These are phyloP conservation scores for Plebejus argus DNA, from an alignment of 2,888 invertebrate species.

Conservation along the genomic window DNA sequence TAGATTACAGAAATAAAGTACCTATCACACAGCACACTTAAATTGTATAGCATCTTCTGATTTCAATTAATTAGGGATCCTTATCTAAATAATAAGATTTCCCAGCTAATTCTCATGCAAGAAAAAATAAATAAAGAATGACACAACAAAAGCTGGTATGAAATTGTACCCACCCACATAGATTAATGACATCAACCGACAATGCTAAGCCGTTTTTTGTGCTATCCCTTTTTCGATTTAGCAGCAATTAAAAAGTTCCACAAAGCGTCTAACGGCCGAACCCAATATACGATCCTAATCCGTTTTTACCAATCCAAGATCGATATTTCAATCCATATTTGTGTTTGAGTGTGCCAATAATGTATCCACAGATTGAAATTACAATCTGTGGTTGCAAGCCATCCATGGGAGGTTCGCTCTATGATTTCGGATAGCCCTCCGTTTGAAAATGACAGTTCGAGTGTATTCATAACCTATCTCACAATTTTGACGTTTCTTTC, in stretches of 20 bases:
- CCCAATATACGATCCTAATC: too few species aligned
- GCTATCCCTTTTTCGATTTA: conserved; percentile 72
- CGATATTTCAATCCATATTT: too few species aligned
- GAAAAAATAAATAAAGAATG: conserved; percentile 41
- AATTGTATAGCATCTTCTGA: neutral
- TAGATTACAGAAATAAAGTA: neutral
- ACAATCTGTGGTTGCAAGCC: too few species aligned
- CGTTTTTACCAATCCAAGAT: too few species aligned
- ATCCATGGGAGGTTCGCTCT: too few species aligned
- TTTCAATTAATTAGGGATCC: neutral
- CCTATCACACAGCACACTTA: neutral
- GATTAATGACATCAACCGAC: conserved; percentile 67
- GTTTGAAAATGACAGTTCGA: too few species aligned
- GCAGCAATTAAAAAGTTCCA: conserved; percentile 78
- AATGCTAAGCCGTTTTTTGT: conserved; percentile 60
- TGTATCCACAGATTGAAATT: too few species aligned
- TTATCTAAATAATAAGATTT: neutral
- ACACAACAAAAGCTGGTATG: conserved; percentile 52
- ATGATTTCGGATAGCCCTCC: too few species aligned
- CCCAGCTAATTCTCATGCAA: conserved; percentile 16
- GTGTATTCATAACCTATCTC: too few species aligned
- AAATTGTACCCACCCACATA: conserved; percentile 69
- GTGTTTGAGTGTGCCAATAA: too few species aligned
- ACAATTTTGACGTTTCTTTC: too few species aligned
- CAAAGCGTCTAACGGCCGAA: conserved; percentile 59